Conservation (phyloP, 2,797 vertebrate genomes). For the Neosalanx taihuensis region DNA sequence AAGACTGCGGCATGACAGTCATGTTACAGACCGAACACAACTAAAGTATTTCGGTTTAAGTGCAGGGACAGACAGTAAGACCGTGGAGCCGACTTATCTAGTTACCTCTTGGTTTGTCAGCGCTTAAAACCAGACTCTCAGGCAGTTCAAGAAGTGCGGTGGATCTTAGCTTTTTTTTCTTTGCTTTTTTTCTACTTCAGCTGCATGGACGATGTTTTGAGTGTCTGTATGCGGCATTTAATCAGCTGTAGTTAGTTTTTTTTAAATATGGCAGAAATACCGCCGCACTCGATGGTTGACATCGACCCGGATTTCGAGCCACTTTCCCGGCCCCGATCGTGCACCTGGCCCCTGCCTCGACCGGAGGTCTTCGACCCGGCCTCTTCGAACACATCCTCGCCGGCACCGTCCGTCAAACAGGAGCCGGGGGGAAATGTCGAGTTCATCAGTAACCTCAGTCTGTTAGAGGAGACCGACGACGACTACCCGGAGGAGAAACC, state of each 20-base stretch:
- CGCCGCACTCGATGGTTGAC: conserved; percentile 79
- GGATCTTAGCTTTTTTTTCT: conserved; percentile 45
- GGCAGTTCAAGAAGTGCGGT: conserved; percentile 40
- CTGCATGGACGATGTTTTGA: conserved; percentile 12
- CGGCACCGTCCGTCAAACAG: conserved; percentile 76
- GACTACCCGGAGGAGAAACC: conserved; percentile 71
- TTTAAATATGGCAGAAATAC: conserved; percentile 77
- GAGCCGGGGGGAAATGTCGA: conserved; percentile 75
- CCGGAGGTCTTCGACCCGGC: conserved; percentile 83
- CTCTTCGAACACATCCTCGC: conserved; percentile 85
- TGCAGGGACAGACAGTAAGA: not conserved
- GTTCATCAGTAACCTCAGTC: conserved; percentile 81
- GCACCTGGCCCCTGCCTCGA: conserved; percentile 93
- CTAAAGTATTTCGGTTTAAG: not conserved
- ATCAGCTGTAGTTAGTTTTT: conserved; percentile 2
- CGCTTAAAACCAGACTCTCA: conserved; percentile 1
- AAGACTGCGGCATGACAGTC: conserved; percentile 50
- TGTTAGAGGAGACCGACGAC: conserved; percentile 85
- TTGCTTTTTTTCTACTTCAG: conserved; percentile 14
- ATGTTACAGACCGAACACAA: conserved; percentile 14
- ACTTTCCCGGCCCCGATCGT: conserved; percentile 88
- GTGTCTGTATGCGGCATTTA: conserved; percentile 6
- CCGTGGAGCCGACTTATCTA: not conserved
- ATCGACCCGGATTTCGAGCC: conserved; percentile 96
- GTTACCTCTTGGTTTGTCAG: not conserved